Evolutionary conservation across 2,797 vertebrate species (phyloP), one percentile per base, ranked within the genome.

Genomic region (Enteromius anoplus): DNA sequence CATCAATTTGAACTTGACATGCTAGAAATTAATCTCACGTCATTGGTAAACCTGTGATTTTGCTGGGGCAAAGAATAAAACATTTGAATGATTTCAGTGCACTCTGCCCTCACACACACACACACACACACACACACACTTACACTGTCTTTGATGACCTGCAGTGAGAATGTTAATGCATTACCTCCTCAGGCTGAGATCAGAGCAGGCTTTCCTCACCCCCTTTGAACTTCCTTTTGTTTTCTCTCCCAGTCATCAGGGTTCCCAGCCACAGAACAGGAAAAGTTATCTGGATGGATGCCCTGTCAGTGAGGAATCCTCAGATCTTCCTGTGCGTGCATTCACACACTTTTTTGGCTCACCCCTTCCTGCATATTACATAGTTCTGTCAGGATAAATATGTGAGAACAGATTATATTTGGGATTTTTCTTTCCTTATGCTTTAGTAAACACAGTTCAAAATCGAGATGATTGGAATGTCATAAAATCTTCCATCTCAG

Each of bases 101-200:
- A 49, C 11, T 14, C 3, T 69, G 45, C 49, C 23, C 49, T 29
- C 55, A 84, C 65, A 76, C 69, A 71, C 68, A 26, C 42, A 45
- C 29, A 4, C 29, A 9, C 62, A 34, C 62, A 45, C 29, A 4
- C 29, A 9, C 62, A 34, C 62, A 64, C 73, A 58, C 23, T 34
- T 68, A 85, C n/a, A 42, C 81, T 55, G 64, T 85, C 89, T 90
- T 89, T 88, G 87, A 92, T 87, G 81, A 89, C 86, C 87, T 64
- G 86, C 85, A 81, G 91, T 83, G 82, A 88, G 90, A 92, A 92
- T 91, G 86, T 88, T 93, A 93, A 93, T 93, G 89, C 87, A 89
- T 89, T 89, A 89, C 88, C 90, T 90, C 89, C 87, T 82, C 88
- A 90, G 86, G 77, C 89, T 88, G 89, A 92, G 91, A 93, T 93